Evolutionary conservation across 1,140 invertebrate genomes (phyloP), one percentile per base, ranked within the genome.

Genomic region (Camponotus floridanus): DNA sequence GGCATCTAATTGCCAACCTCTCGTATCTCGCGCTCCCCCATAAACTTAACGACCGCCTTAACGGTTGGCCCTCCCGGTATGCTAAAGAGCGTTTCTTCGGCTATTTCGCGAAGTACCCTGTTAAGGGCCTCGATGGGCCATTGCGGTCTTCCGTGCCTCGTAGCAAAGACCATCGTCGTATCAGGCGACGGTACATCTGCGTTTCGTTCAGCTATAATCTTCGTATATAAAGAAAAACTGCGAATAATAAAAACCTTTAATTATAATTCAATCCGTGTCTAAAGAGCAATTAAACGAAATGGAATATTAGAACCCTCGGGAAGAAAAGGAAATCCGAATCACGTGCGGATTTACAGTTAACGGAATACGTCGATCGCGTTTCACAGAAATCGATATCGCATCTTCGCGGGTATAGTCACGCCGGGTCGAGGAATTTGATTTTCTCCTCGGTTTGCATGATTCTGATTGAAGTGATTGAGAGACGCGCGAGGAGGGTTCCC

Each of bases 61-160:
- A 93, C 92, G 86, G 89, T 93, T 93, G 88, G 92, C 91, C 93
- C 93, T 91, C 90, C 88, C 91, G 91, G 92, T 92, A 94, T 93
- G 93, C 90, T 94, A 93, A 93, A 91, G 92, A 93, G 74, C 81
- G 76, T 91, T 91, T 92, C 89, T 92, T 90, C 90, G 86, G 90
- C 79, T 89, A 92, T 91, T 92, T 91, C 91, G 85, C 91, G 87
- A 93, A 93, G 92, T 93, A 92, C 91, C 90, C 91, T 92, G 92
- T 92, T 93, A 93, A 93, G 92, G 90, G 91, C 86, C 91, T 88
- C 85, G 90, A 91, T 91, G 86, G 91, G 57, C 73, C 86, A 73
- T 88, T 86, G 90, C 76, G 83, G 68, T 86, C 88, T 86, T 84
- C 45, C 70, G 76, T 42, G 78, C 87, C 64, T 33, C 85, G 87